Percentiles rank a stretch among this genome's conserved stretches.
These are phyloP conservation scores for Chlorospingus semifuscus DNA, from an alignment of 2,797 vertebrate species.

Conservation along the genomic window DNA sequence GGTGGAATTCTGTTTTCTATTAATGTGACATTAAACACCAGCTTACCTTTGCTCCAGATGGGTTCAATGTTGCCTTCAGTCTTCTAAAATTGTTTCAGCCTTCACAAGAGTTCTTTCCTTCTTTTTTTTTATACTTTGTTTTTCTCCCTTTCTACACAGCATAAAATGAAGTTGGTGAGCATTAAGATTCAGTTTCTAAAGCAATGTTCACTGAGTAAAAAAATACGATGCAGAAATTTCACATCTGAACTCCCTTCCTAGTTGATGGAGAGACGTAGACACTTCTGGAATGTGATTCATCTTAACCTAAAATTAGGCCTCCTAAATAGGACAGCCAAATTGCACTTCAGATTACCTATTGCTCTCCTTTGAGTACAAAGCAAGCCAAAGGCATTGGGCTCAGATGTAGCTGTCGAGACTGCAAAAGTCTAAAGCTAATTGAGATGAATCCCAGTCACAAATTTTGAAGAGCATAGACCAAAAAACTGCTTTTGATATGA, in stretches of 20 bases:
- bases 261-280: background rate
- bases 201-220: background rate
- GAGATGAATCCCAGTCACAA: background rate
- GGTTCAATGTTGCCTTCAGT: background rate
- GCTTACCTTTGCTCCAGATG: background rate
- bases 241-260: slow-evolving; percentile 40
- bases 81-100: background rate
- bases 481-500: background rate
- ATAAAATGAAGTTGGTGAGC: background rate
- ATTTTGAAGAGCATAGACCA: background rate
- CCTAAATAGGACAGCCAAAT: slow-evolving; percentile 52
- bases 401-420: background rate
- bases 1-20: background rate
- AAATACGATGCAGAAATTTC: slow-evolving; percentile 24
- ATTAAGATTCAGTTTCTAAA: slow-evolving; percentile 39
- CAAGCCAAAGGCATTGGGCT: background rate
- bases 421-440: background rate
- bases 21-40: background rate
- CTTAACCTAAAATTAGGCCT: slow-evolving; percentile 57
- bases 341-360: slow-evolving; percentile 41
- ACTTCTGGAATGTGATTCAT: slow-evolving; percentile 66
- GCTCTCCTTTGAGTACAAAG: slow-evolving; percentile 24
- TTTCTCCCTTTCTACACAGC: background rate
- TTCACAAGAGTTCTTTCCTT: background rate
- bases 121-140: background rate